phyloP scores from a whole-genome alignment of 2,113 vertebrate species.

The Bos javanicus region DNA sequence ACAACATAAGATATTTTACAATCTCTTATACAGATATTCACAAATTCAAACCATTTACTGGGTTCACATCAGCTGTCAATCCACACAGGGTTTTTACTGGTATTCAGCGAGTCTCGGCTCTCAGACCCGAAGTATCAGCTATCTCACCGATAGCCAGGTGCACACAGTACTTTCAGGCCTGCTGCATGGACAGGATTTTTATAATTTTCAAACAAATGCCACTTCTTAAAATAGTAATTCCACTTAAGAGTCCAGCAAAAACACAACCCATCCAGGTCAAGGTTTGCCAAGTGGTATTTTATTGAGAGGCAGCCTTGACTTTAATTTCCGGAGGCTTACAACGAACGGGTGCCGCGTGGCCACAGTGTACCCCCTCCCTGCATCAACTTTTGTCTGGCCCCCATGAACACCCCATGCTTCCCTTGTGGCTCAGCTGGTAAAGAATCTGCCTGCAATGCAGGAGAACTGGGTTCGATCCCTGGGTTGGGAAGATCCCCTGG shows the following conservation, averaged over 20 bases:
- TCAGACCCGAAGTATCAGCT: background rate
- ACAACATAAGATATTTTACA: background rate
- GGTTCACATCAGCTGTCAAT: background rate
- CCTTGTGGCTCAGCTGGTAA: background rate
- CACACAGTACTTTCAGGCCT: background rate
- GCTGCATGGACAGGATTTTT: background rate
- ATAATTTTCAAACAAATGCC: background rate
- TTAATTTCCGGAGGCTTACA: background rate
- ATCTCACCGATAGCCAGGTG: background rate
- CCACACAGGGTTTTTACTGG: background rate
- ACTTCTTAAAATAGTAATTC: background rate
- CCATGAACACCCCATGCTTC: background rate
- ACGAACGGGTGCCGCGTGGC: rapidly evolving
- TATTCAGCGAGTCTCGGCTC: background rate
- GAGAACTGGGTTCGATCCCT: background rate
- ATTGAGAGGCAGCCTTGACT: background rate
- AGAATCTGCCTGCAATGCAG: background rate
- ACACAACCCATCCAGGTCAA: background rate
- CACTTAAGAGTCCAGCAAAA: background rate
- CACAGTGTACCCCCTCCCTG: background rate
- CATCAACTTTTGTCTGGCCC: background rate
- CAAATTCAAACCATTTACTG: background rate
- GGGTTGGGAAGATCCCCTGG: background rate
- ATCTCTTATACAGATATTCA: background rate
- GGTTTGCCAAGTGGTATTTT: background rate